Conservation (phyloP, 2,113 vertebrate species). For the Eubucco bourcierii region DNA sequence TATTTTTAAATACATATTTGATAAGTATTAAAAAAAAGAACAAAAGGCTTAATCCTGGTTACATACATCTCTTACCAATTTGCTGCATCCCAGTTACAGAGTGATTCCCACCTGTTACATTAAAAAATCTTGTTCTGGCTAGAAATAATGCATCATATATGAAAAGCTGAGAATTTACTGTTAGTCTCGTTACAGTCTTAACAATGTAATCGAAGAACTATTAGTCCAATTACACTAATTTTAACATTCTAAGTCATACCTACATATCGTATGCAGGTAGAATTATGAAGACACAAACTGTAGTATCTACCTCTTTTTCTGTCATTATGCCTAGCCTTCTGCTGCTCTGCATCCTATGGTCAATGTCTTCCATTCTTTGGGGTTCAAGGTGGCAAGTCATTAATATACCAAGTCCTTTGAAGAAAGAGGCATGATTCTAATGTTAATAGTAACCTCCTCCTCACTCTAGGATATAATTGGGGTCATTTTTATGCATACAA, state of each 20-base stretch:
- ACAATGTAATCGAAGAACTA: neutral
- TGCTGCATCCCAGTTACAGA: neutral
- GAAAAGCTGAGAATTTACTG: neutral
- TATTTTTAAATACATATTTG: neutral
- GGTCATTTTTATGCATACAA: neutral
- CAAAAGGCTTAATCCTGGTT: neutral
- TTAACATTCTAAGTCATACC: neutral
- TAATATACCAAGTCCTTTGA: neutral
- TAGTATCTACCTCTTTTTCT: neutral
- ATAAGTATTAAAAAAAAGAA: neutral
- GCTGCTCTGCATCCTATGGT: neutral
- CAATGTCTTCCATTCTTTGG: neutral
- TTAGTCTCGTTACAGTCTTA: neutral
- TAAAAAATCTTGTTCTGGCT: neutral
- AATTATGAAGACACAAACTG: neutral
- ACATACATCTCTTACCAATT: neutral
- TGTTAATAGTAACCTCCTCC: neutral
- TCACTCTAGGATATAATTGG: neutral
- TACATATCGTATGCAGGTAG: neutral
- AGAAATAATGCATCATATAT: neutral
- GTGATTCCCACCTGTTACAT: neutral
- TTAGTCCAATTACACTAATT: neutral
- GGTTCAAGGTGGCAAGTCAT: neutral
- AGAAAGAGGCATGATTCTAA: neutral
- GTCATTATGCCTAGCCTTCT: neutral